Evolutionary conservation across 2,113 vertebrate genomes (phyloP).

Genomic region (Lonchura striata): DNA sequence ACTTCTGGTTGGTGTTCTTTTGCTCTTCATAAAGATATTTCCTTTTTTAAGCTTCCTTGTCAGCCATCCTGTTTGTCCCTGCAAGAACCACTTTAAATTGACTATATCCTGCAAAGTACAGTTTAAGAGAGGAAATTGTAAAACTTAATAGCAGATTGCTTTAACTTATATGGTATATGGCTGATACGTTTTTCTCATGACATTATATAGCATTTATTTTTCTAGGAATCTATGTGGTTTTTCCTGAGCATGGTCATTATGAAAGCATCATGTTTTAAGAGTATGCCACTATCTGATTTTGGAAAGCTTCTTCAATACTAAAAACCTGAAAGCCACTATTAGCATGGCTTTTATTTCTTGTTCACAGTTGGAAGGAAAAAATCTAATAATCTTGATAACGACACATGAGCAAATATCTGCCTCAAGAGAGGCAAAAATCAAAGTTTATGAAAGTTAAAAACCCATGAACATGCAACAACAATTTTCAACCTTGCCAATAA

Average conservation of each 20-base stretch:
- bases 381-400: not conserved
- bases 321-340: not conserved
- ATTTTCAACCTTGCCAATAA: not conserved
- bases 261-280: not conserved
- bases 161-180: not conserved
- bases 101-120: not conserved
- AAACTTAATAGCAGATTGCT: not conserved
- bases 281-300: not conserved
- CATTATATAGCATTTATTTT: fast-evolving
- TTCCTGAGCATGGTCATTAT: not conserved
- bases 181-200: not conserved
- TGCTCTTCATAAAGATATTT: not conserved
- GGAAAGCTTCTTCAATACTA: not conserved
- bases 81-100: not conserved
- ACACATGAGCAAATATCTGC: not conserved
- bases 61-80: not conserved
- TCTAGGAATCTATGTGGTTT: not conserved
- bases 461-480: not conserved
- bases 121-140: not conserved
- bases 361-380: not conserved
- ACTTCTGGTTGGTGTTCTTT: not conserved
- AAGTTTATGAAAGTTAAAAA: not conserved
- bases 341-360: not conserved
- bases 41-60: not conserved
- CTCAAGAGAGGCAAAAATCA: not conserved